A percentile compares a stretch with the other conserved stretches of the same genome.
These are phyloP conservation scores for Jacana jacana DNA, from an alignment of 2,113 vertebrate genomes.

Conservation along the genomic window DNA sequence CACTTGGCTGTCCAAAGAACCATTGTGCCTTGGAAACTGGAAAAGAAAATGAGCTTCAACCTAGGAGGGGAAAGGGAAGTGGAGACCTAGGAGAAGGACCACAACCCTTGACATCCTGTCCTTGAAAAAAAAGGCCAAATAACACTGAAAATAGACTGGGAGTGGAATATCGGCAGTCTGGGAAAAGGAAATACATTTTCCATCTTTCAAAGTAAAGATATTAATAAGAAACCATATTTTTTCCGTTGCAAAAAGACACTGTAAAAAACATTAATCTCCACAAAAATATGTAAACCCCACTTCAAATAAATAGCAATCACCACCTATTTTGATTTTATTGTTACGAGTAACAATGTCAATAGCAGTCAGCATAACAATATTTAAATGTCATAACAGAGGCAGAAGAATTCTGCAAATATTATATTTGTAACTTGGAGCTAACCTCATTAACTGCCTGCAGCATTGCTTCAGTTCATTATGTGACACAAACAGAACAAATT, in stretches of 20 bases:
- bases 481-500: slow-evolving; percentile 27
- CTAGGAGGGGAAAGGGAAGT: background rate
- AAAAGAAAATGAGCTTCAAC: background rate
- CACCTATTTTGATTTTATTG: background rate
- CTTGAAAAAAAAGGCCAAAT: background rate
- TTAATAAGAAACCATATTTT: background rate
- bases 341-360: background rate
- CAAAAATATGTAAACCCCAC: background rate
- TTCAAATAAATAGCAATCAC: slow-evolving; percentile 8
- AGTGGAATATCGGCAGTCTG: background rate
- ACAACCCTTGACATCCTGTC: background rate
- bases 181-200: background rate
- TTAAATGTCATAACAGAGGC: background rate
- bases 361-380: background rate
- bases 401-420: background rate
- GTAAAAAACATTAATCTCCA: background rate
- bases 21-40: background rate
- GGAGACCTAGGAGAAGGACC: background rate
- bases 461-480: slow-evolving; percentile 8
- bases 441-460: slow-evolving; percentile 14
- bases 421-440: slow-evolving; percentile 4
- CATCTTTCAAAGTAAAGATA: background rate
- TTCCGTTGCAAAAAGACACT: background rate
- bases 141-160: background rate
- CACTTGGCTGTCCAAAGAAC: background rate